These are phyloP conservation scores for Nothura maculosa DNA, from an alignment of 2,797 vertebrate genomes.

Conservation along the genomic window DNA sequence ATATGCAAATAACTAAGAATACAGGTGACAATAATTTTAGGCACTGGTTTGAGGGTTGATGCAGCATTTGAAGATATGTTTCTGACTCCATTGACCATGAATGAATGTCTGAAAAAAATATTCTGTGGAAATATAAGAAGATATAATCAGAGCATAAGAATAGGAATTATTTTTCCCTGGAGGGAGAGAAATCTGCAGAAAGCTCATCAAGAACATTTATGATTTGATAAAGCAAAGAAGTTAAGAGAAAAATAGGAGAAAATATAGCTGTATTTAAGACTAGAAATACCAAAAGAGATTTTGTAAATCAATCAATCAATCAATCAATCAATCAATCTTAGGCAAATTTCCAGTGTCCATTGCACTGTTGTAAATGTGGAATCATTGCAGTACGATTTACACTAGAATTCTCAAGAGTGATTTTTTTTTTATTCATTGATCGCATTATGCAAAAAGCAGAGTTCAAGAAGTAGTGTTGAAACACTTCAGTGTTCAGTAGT, in stretches of 20 bases:
- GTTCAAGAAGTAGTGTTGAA: neutral
- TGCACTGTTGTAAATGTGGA: neutral
- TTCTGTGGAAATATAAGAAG: neutral
- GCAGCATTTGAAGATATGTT: slow-evolving; percentile 3
- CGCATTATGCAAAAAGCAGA: neutral
- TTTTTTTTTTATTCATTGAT: neutral
- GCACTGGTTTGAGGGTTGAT: neutral
- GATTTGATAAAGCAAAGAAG: neutral
- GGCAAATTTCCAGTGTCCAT: neutral
- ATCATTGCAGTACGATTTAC: neutral
- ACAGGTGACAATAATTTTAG: slow-evolving; percentile 8
- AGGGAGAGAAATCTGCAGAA: neutral
- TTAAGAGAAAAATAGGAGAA: neutral
- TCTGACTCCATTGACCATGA: neutral
- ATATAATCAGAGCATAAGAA: neutral
- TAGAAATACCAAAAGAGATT: neutral
- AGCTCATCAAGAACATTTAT: neutral
- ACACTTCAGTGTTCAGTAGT: no score
- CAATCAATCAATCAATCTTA: neutral
- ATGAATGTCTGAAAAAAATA: neutral
- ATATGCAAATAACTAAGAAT: neutral
- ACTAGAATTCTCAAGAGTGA: neutral
- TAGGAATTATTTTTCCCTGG: neutral
- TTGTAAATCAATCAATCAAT: neutral
- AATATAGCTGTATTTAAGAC: neutral